Evolutionary conservation across 1,140 invertebrate species (phyloP), one percentile per base, ranked within the genome.

Genomic region (Leguminivora glycinivorella): DNA sequence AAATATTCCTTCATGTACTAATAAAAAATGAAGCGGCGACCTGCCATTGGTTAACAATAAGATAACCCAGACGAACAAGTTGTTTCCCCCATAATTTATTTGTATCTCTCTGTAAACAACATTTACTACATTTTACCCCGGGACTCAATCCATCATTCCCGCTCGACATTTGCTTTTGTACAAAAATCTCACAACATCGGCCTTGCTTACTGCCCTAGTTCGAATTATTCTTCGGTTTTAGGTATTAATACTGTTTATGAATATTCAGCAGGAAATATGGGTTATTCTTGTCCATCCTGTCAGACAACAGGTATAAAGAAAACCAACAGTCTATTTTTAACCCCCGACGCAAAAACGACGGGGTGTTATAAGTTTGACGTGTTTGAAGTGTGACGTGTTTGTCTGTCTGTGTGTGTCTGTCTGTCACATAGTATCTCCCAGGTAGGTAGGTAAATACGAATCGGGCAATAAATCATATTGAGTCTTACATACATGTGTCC

Each of bases 131-230:
- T 25, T 63, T 63, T 63, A 31, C 26, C n/a, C 26, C 25, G 26
- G 17, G 26, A 63, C 58, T 34, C 58, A 63, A 63, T 63, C 58
- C 58, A 63, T 63, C 58, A 63, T 34, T 63, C 26, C 22, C 56
- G 67, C 63, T 68, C 19, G 69, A 74, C 70, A 69, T 69, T 63
- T 63, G 26, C 58, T 71, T 78, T 75, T 78, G 76, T 73, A 75
- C 75, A 72, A 78, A 76, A 79, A 75, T 80, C 72, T 69, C 70
- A 67, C 52, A 66, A 75, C 56, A 77, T 81, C 72, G 74, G 73
- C 66, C 69, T 40, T 56, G 60, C 68, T 74, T 70, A 77, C 72
- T 78, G 75, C 74, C 74, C 75, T 72, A 78, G 73, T 79, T 60
- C 56, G 12, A 17, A 17, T 38, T 56, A 19, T 31, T 29, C 12